Conservation (phyloP, 2,888 invertebrate species). For the Stictocephala bisonia region DNA sequence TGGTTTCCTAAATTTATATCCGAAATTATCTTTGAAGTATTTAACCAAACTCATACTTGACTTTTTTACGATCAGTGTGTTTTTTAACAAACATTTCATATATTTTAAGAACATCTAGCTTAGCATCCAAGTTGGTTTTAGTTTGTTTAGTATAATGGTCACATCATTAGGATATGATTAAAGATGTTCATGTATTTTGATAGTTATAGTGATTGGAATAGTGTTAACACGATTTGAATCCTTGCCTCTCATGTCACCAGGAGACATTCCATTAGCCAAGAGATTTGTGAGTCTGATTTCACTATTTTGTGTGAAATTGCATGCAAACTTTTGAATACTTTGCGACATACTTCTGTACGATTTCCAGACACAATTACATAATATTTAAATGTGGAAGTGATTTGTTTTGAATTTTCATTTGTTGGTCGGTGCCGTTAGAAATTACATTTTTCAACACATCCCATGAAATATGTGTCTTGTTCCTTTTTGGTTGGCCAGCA, state of each 20-base stretch:
- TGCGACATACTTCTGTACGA: not conserved
- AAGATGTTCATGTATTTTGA: too few relatives aligned
- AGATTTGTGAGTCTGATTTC: not conserved
- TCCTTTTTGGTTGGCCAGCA: not conserved
- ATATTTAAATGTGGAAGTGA: not conserved
- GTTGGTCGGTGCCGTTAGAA: too few relatives aligned
- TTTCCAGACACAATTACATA: not conserved
- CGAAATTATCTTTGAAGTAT: too few relatives aligned
- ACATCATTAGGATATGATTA: too few relatives aligned
- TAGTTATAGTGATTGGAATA: not conserved
- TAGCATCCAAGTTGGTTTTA: too few relatives aligned
- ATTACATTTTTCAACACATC: not conserved
- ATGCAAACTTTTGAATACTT: not conserved
- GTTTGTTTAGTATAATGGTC: too few relatives aligned
- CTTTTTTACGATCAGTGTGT: too few relatives aligned
- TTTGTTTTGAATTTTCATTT: not conserved
- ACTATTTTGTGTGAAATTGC: not conserved
- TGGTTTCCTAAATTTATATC: too few relatives aligned
- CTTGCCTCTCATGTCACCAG: not conserved
- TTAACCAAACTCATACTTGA: too few relatives aligned
- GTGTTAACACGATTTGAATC: not conserved
- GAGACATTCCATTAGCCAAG: not conserved
- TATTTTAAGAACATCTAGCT: too few relatives aligned
- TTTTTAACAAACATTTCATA: too few relatives aligned
- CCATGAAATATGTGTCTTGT: not conserved